phyloP scores from a whole-genome alignment of 2,113 vertebrate genomes.

The Trochalopteron elliotii region DNA sequence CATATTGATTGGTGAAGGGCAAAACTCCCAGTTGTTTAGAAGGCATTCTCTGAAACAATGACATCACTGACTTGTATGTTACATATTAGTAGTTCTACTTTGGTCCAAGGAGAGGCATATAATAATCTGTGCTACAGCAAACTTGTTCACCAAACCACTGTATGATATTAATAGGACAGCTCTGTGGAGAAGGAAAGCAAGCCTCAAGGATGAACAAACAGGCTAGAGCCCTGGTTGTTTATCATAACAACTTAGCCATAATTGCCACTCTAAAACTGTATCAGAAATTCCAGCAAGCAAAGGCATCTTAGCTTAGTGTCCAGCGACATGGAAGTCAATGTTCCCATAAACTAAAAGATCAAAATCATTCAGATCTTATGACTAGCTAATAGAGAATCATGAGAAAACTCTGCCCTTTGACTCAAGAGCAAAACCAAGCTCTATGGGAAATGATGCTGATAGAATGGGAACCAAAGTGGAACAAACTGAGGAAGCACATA shows the following conservation, averaged over 20 bases:
- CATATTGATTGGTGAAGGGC: neutral
- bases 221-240: neutral
- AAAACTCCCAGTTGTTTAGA: neutral
- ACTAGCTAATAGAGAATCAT: neutral
- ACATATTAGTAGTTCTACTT: neutral
- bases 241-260: neutral
- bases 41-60: neutral
- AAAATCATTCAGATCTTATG: neutral
- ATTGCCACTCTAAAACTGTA: neutral
- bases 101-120: neutral
- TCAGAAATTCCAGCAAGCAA: neutral
- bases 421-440: neutral
- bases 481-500: neutral
- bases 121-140: neutral
- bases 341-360: neutral
- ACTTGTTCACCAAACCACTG: neutral
- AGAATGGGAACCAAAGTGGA: neutral
- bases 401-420: conserved; percentile 11
- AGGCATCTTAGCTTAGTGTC: neutral
- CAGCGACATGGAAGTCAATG: neutral
- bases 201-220: neutral
- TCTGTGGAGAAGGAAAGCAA: neutral
- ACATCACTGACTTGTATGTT: neutral
- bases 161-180: neutral
- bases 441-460: neutral